Evolutionary conservation across 2,888 invertebrate species (phyloP), one percentile per base, ranked within the genome.

Genomic region (Drosophila nr. fundita): DNA sequence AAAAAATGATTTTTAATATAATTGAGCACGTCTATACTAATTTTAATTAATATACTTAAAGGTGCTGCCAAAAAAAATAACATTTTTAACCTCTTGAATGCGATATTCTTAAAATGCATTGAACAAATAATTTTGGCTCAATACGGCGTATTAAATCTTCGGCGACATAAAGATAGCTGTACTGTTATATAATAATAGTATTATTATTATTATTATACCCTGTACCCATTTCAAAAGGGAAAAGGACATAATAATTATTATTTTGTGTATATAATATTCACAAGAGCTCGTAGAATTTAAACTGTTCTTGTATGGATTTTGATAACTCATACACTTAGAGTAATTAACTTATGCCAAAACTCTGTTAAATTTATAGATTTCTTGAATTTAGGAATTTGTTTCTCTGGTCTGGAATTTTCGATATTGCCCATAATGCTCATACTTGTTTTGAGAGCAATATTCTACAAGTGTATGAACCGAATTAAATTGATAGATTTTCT

Each of bases 21-120:
- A 48, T 58, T 50, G 54, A 50, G 45, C 34, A 40, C 54, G 53
- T 68, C 13, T 24, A 24, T 36, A 65, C 45, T 72, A 65, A 73
- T 50, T 55, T 54, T 27, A 74, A 64, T 42, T 34, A 54, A 58
- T 36, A 24, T 48, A 49, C n/a, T 13, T 45, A 11, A 57, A 61
- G 52, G 49, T 65, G 45, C 42, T 66, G 53, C 34, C 53, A 40
- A 60, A 42, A 66, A 66, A 38, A 40, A 48, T n/a, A 50, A 7
- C 1, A 18, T 27, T 32, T 59, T 50, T 40, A 34, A 60, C 21
- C 10, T 66, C 27, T 62, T 61, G 49, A 49, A 48, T 59, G 62
- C 65, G 6, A 45, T 30, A 29, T 36, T 13, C 13, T 7, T 13
- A 1, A 21, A 21, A 34, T 34, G 7, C 38, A 29, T 29, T 29